A percentile compares a stretch with the other conserved stretches of the same genome.
Evolutionary conservation across 2,888 invertebrate genomes (phyloP).

Genomic region (Pomacea canaliculata): DNA sequence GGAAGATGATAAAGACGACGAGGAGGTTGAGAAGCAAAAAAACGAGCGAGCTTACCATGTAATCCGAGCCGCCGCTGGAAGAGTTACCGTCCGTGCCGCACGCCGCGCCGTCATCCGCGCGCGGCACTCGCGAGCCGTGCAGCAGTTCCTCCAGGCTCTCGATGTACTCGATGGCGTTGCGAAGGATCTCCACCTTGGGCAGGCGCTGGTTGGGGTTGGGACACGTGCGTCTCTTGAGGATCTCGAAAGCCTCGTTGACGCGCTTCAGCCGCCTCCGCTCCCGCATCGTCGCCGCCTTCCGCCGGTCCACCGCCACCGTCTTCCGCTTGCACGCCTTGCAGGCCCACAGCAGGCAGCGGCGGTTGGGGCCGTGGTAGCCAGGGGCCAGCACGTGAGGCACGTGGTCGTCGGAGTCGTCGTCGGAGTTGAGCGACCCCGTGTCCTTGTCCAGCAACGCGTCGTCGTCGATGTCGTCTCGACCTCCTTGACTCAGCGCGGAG

Average conservation of each 20-base stretch:
- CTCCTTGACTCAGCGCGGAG: background rate
- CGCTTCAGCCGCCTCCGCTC: slow-evolving; percentile 93
- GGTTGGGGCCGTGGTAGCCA: slow-evolving; percentile 71
- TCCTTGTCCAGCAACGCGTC: slow-evolving; percentile 38
- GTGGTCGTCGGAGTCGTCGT: slow-evolving; percentile 53
- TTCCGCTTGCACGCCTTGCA: slow-evolving; percentile 95
- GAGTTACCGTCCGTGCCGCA: slow-evolving; percentile 57
- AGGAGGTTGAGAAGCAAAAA: too few relatives aligned
- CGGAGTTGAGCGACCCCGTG: slow-evolving; percentile 44
- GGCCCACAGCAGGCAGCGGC: slow-evolving; percentile 92
- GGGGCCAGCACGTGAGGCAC: slow-evolving; percentile 70
- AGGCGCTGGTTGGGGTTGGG: slow-evolving; percentile 95
- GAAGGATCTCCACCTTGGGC: slow-evolving; percentile 96
- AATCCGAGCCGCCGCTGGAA: slow-evolving; percentile 60
- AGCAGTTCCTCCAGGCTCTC: slow-evolving; percentile 76
- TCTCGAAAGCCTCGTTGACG: slow-evolving; percentile 99
- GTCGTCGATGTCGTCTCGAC: slow-evolving; percentile 7
- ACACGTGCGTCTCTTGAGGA: slow-evolving; percentile 90
- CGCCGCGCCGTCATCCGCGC: slow-evolving; percentile 43
- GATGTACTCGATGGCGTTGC: slow-evolving; percentile 98
- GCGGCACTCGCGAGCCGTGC: slow-evolving; percentile 57
- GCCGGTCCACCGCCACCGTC: slow-evolving; percentile 92
- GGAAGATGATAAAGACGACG: too few relatives aligned
- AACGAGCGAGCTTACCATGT: slow-evolving; percentile 48
- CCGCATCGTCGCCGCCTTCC: slow-evolving; percentile 96